Evolutionary conservation across 2,113 vertebrate genomes (phyloP), one percentile per base, ranked within the genome.

Genomic region (Furnarius figulus): DNA sequence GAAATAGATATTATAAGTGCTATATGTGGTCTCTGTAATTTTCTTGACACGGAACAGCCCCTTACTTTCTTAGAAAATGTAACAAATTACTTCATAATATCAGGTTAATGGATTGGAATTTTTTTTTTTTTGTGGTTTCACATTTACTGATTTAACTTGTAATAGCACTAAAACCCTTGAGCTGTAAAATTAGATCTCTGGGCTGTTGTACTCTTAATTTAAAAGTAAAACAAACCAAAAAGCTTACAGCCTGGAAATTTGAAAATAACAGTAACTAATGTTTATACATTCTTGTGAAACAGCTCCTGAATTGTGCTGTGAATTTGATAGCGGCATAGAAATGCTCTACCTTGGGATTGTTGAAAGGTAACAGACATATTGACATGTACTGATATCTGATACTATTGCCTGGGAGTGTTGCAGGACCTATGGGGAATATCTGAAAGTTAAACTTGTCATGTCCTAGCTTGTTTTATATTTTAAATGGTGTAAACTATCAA

Each of bases 131-230:
- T 19, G 55, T 88, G 49, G 49, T 76, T 95, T 94, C 31, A 66
- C 70, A 46, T 84, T 83, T 85, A 52, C 33, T 79, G 9, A 28
- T 85, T 95, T 91, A 85, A 61, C 49, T 25, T 68, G 65, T 77
- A 74, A 65, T n/a, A 72, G 3, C 37, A 87, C 42, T 93, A 93
- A 92, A 95, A 80, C 30, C 55, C 50, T 85, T 94, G 73, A 95
- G 87, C 87, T 96, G 89, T 93, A 95, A 96, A 94, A 97, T 97
- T 90, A 92, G 68, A 70, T 83, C 50, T 66, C 62, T 66, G 8
- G 12, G 40, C 28, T 85, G 31, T 73, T 52, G 37, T 89, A 73
- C 46, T 79, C n/a, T 53, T 93, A 78, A 93, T 92, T 74, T 85
- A 71, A 70, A 79, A 81, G 42, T 52, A 78, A 72, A 92, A 79